These are phyloP conservation scores for Capreolus pygargus DNA, from an alignment of 2,113 vertebrate genomes.

Conservation along the genomic window DNA sequence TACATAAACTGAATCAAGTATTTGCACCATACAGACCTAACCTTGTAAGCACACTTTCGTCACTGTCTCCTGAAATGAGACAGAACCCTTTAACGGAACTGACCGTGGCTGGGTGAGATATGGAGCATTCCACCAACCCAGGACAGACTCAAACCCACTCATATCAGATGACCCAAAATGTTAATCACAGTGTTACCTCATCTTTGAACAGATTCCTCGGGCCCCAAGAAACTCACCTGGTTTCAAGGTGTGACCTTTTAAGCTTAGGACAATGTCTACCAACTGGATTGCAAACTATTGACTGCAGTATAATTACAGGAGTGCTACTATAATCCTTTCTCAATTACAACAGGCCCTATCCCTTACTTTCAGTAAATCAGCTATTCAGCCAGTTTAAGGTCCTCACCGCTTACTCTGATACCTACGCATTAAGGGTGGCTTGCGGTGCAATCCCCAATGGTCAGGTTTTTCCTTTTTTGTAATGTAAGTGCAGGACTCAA, in stretches of 20 bases:
- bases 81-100: not conserved
- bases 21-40: not conserved
- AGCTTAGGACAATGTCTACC: not conserved
- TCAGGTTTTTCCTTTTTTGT: not conserved
- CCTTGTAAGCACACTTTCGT: not conserved
- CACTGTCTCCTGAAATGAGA: not conserved
- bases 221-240: not conserved
- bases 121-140: not conserved
- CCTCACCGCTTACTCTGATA: not conserved
- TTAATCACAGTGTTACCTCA: not conserved
- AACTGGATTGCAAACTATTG: not conserved
- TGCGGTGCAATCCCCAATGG: not conserved
- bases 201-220: not conserved
- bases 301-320: not conserved
- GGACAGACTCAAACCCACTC: not conserved
- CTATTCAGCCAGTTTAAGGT: not conserved
- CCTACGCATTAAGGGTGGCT: not conserved
- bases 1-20: not conserved
- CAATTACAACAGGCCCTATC: not conserved
- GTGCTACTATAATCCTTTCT: not conserved
- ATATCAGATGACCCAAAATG: not conserved
- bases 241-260: not conserved
- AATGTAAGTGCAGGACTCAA: not conserved
- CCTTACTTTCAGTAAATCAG: not conserved
- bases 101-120: not conserved